Conservation (phyloP, 2,888 invertebrate species). For the Eupithecia abbreviata region DNA sequence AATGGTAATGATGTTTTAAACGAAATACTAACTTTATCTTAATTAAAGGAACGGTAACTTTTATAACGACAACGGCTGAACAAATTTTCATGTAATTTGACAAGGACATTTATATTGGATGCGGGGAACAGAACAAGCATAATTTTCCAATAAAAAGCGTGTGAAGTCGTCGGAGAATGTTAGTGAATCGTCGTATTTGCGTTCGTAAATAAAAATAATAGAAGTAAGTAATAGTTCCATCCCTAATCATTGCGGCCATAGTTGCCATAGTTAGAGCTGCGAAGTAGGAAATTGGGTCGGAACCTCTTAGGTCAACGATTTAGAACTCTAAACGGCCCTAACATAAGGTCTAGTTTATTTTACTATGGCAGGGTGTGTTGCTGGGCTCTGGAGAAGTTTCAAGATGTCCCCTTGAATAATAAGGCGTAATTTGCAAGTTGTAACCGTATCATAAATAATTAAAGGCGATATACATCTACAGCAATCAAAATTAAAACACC, state of each 20-base stretch:
- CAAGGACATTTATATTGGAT: not conserved
- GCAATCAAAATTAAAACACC: not conserved
- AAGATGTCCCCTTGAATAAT: conserved; percentile 21
- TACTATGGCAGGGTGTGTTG: not conserved
- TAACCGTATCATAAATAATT: not conserved
- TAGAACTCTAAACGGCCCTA: conserved; percentile 4
- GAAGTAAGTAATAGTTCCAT: conserved; percentile 6
- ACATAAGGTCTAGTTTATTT: conserved; percentile 17
- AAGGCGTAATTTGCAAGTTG: conserved; percentile 14
- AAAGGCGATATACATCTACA: not conserved
- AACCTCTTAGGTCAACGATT: conserved; percentile 19
- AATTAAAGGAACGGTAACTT: not conserved
- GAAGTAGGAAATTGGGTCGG: conserved; percentile 37
- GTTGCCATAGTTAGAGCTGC: conserved; percentile 29
- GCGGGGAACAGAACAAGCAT: not conserved
- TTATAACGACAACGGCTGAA: not conserved
- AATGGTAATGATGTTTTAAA: no score
- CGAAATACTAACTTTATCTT: no score
- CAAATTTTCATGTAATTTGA: not conserved
- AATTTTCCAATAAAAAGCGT: not conserved
- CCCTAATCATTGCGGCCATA: conserved; percentile 25
- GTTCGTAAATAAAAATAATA: not conserved
- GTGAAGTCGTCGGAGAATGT: not conserved
- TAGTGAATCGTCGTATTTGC: not conserved
- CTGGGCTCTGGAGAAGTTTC: not conserved